These are phyloP conservation scores for Oithona nana DNA, from an alignment of 2,888 invertebrate species.

Conservation along the genomic window DNA sequence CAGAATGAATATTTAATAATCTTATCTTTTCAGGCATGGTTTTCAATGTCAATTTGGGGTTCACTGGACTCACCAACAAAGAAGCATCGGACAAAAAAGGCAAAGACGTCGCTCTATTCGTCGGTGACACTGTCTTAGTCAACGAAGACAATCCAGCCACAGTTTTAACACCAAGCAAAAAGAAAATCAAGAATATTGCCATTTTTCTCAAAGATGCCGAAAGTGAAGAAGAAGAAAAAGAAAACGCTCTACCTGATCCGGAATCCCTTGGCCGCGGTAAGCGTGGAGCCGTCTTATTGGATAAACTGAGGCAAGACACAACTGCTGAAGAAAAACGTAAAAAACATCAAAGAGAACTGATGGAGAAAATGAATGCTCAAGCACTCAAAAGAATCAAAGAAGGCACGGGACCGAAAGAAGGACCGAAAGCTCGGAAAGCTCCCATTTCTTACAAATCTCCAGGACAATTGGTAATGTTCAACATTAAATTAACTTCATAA, in stretches of 20 bases:
- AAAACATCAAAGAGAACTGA: conserved; percentile 86
- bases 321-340: conserved; percentile 93
- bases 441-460: conserved; percentile 83
- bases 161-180: conserved; percentile 73
- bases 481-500: too few species aligned
- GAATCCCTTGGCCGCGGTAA: conserved; percentile 58
- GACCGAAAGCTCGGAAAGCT: conserved; percentile 75
- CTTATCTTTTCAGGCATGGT: conserved; percentile 56
- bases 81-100: conserved; percentile 49
- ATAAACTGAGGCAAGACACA: conserved; percentile 76
- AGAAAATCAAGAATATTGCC: conserved; percentile 83
- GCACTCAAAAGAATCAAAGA: conserved; percentile 40
- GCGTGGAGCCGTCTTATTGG: conserved; percentile 76
- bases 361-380: conserved; percentile 68
- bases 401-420: conserved; percentile 43
- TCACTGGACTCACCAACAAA: conserved; percentile 61
- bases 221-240: conserved; percentile 50
- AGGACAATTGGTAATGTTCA: too few species aligned
- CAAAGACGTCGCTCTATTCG: conserved; percentile 79
- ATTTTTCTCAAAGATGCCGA: conserved; percentile 61
- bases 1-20: too few species aligned
- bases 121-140: conserved; percentile 92
- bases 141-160: conserved; percentile 65
- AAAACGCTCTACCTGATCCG: conserved; percentile 32
- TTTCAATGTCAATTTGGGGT: conserved; percentile 83